Evolutionary conservation across 2,888 invertebrate genomes (phyloP).

Genomic region (Troides helena): DNA sequence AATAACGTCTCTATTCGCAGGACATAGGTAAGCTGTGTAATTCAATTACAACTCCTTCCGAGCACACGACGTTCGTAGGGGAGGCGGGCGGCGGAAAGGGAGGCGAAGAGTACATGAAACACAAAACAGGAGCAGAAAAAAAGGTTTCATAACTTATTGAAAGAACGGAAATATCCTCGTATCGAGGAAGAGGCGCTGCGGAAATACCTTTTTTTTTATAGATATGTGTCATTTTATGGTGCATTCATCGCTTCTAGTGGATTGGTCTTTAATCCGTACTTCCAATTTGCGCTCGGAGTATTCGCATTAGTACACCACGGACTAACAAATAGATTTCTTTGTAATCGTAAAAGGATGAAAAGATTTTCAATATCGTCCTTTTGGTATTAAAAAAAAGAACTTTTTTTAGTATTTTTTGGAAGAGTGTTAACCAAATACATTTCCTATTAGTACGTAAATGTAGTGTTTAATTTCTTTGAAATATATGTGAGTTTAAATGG

Average conservation of each 20-base stretch:
- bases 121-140: slow-evolving; percentile 52
- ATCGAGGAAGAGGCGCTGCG: slow-evolving; percentile 25
- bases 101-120: slow-evolving; percentile 45
- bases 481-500: no score
- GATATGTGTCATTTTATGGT: slow-evolving; percentile 18
- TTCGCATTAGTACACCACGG: slow-evolving; percentile 4
- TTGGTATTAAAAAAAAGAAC: background rate
- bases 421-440: background rate
- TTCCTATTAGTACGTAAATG: background rate
- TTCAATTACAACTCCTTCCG: slow-evolving; percentile 66
- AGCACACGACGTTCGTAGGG: slow-evolving; percentile 30
- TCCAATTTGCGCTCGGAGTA: slow-evolving; percentile 17
- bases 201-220: slow-evolving; percentile 23
- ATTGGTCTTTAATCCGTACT: slow-evolving; percentile 24
- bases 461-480: no score
- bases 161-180: slow-evolving; percentile 29
- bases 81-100: slow-evolving; percentile 41
- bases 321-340: slow-evolving; percentile 9
- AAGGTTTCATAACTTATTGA: slow-evolving; percentile 57
- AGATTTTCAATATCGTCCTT: background rate
- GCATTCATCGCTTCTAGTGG: slow-evolving; percentile 15
- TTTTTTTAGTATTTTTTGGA: background rate
- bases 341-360: slow-evolving; percentile 7
- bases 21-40: slow-evolving; percentile 55
- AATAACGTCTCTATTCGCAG: slow-evolving; percentile 36